Conservation (phyloP, 1,140 invertebrate species). For the Drosophila cardini region DNA sequence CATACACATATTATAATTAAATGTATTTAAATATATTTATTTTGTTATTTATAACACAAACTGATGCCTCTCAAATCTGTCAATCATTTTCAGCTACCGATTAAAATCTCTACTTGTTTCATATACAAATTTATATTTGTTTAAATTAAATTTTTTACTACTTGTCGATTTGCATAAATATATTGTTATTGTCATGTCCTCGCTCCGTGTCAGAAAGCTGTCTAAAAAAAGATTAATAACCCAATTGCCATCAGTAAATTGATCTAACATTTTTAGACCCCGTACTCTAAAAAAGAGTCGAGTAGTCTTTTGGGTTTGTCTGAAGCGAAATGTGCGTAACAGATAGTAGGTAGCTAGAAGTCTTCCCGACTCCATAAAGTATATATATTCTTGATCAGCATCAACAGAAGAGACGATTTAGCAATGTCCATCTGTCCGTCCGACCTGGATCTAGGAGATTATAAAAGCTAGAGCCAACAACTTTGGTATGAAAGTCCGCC, state of each 20-base stretch:
- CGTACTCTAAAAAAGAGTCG: too few species aligned
- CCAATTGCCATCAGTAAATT: slow-evolving; percentile 58
- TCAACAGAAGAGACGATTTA: too few species aligned
- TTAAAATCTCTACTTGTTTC: slow-evolving; percentile 24
- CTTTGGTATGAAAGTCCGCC: too few species aligned
- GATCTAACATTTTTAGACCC: slow-evolving; percentile 55
- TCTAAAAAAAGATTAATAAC: slow-evolving; percentile 70
- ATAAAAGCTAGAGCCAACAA: too few species aligned
- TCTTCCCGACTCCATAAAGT: too few species aligned
- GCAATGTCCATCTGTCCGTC: too few species aligned
- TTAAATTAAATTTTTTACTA: not conserved
- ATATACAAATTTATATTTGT: slow-evolving; percentile 14
- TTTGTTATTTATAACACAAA: not conserved
- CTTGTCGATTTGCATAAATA: slow-evolving; percentile 47
- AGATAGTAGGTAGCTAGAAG: too few species aligned
- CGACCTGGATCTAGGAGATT: too few species aligned
- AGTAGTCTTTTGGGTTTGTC: too few species aligned
- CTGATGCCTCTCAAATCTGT: not conserved
- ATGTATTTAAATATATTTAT: not conserved
- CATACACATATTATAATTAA: not conserved
- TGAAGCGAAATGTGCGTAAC: too few species aligned
- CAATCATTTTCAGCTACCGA: slow-evolving; percentile 9
- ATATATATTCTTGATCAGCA: too few species aligned
- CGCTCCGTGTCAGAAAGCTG: slow-evolving; percentile 56
- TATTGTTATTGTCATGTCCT: slow-evolving; percentile 50